Base-by-base conservation (phyloP, 2,888 invertebrate species). In the Caenorhabditis imperialis region DNA sequence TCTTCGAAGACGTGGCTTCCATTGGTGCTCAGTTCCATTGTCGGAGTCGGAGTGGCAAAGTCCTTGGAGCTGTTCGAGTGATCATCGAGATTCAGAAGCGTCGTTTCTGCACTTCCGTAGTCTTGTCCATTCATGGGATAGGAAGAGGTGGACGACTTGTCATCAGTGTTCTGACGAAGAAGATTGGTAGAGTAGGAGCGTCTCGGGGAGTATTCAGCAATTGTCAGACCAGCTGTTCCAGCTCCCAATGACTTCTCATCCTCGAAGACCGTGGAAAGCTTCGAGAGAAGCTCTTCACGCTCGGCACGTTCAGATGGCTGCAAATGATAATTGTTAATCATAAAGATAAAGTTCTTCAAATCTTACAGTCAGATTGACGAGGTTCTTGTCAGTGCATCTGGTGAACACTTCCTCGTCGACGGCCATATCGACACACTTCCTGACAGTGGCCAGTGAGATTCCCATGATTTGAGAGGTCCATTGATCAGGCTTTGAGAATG, bases 391-490 rank as follows among this genome's bases (percentile, higher is more conserved):
- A 2, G 75, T 67, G 47, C 75, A 75, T 45, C 75, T 45, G 3
- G 67, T 75, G 45, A 75, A 75, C 0, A 70, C 70, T 37, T 75
- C 75, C 22, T 67, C 63, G 14, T 75, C 75, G 0, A 47, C 47
- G 10, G 75, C 63, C 70, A 70, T 70, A 55, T 75, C 75, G n/a
- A 75, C 51, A 33, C 75, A 75, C 23, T 75, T 75, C 35, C 75
- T 51, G 23, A 75, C 75, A 12, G 75, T 75, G 2, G 75, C 75
- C 40, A 75, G 25, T 0, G 75, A 75, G 18, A 75, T 75, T 47
- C 75, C 75, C 75, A 75, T 75, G 3, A 67, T 61, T 48, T 54
- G 50, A n/a, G 75, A 75, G 6, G 75, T 75, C 75, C 75, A 75
- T 60, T 75, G 75, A 25, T 75, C 75, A 10, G 75, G 67, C 27